Base-by-base conservation (phyloP, 2,888 invertebrate genomes). In the Monoplex corrugatus region DNA sequence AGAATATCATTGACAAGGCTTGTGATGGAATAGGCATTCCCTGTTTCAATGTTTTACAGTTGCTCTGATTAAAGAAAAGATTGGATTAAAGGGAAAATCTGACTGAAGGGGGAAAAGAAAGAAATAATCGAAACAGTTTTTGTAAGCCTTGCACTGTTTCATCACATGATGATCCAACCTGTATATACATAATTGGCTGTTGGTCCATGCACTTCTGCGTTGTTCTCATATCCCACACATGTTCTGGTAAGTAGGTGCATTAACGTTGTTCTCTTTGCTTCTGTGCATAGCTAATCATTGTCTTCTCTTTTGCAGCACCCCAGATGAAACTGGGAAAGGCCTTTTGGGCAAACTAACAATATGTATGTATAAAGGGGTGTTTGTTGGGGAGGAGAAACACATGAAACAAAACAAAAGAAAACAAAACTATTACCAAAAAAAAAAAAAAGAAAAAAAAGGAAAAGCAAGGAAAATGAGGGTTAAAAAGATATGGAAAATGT, bases 271-370 rank as follows among this genome's bases (percentile, higher is more conserved):
- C 10, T 75, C 75, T n/a, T 45, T 87, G 87, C 80, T 87, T 80
- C 80, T 87, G 35, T 86, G 72, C 84, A 83, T 84, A n/a, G 50
- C 63, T 89, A 75, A 84, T 85, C 68, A 28, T 19, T 40, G 32
- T 80, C 43, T 84, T 89, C 38, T 78, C 45, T 57, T 90, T 90
- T 63, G 72, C 83, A 75, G 75, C 78, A 44, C 78, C 32, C 45
- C 38, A 35, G 3, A 23, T n/a, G 35, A 75, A 44, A 50, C 8
- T 35, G 68, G 32, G 87, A 78, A 32, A 28, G 68, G 63, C 75
- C 23, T 28, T 80, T 40, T 43, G 43, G 78, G 43, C 40, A 80
- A 50, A 32, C 78, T 28, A 28, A 16, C n/a, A n/a, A n/a, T n/a
- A n/a, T n/a, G n/a, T n/a, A n/a, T n/a, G n/a, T n/a, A n/a, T n/a